Evolutionary conservation across 2,113 vertebrate species (phyloP).

Genomic region (Sander vitreus): DNA sequence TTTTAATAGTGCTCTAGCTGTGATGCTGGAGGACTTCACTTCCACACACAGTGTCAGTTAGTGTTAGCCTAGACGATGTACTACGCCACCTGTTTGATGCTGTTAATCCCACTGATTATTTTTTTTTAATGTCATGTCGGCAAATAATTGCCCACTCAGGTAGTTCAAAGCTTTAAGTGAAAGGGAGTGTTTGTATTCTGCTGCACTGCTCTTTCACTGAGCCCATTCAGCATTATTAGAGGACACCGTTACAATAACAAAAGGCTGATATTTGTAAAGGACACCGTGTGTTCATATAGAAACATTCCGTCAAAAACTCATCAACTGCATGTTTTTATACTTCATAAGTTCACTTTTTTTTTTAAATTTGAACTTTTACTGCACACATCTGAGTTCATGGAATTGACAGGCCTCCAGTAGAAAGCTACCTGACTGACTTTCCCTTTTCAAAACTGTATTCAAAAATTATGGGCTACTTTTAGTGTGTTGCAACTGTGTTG

Average conservation of each 20-base stretch:
- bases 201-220: neutral
- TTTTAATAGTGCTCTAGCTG: conserved; percentile 43
- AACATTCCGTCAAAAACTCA: neutral
- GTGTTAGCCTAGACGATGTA: conserved; percentile 23
- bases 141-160: neutral
- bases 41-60: conserved; percentile 2
- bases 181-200: neutral
- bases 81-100: conserved; percentile 39
- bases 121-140: neutral
- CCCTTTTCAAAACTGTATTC: neutral
- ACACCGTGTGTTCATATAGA: neutral
- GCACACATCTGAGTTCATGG: neutral
- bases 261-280: neutral
- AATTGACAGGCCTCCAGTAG: neutral
- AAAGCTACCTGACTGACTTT: neutral
- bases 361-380: neutral
- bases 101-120: neutral
- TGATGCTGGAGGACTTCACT: conserved; percentile 32
- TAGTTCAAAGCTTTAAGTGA: neutral
- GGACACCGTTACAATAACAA: neutral
- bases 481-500: neutral
- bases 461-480: too few relatives aligned
- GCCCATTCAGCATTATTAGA: neutral
- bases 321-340: neutral
- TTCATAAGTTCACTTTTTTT: neutral